Evolutionary conservation across 30 jellyfish, hydroid and myxozoan species (phyloP).

Genomic region (Hydractinia echinata): DNA sequence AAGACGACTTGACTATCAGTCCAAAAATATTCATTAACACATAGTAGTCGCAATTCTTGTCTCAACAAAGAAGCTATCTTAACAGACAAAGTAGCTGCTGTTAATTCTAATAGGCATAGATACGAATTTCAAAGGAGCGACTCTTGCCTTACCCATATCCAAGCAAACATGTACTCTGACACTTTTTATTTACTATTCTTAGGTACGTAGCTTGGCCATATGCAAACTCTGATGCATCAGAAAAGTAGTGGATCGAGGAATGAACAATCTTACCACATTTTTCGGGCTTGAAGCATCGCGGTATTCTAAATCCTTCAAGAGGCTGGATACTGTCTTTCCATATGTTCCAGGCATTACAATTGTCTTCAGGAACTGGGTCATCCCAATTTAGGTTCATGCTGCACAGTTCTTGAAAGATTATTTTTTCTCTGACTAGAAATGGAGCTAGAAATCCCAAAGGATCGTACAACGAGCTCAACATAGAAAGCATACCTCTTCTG

Average conservation of each 20-base stretch:
- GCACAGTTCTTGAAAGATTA: conserved; percentile 4
- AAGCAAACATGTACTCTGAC: conserved; percentile 6
- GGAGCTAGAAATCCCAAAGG: conserved; percentile 29
- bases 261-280: conserved; percentile 11
- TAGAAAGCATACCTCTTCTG: conserved; percentile 37
- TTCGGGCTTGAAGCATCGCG: conserved; percentile 41
- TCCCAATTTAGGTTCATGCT: background rate
- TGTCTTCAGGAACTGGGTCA: conserved; percentile 21
- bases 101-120: conserved; percentile 31
- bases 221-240: conserved; percentile 41
- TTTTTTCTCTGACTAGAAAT: conserved; percentile 5
- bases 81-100: conserved; percentile 28
- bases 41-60: background rate
- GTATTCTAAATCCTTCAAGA: conserved; percentile 25
- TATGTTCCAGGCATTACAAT: conserved; percentile 24
- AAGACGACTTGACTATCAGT: conserved; percentile 26
- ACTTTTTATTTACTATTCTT: conserved; percentile 1
- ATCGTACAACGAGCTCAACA: conserved; percentile 17
- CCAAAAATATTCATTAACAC: conserved; percentile 17
- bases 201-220: conserved; percentile 18
- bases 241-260: conserved; percentile 31
- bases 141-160: conserved; percentile 29
- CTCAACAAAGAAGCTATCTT: conserved; percentile 12
- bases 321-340: conserved; percentile 34
- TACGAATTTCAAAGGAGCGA: conserved; percentile 27